These are phyloP conservation scores for Heliconius charithonia DNA, from an alignment of 2,888 invertebrate genomes.

Conservation along the genomic window DNA sequence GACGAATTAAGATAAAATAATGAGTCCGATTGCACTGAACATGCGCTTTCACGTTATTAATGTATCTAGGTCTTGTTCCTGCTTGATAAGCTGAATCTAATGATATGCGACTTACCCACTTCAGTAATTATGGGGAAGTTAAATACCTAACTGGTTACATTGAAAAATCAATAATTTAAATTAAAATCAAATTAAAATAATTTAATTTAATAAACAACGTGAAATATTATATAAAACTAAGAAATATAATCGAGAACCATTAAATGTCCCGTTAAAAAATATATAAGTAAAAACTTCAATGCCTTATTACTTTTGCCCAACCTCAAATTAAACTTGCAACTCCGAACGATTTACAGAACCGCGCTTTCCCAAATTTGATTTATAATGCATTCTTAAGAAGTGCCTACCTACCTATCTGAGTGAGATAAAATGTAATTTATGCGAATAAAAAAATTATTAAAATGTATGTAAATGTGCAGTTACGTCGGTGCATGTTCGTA, in stretches of 20 bases:
- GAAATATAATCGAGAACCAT: not conserved
- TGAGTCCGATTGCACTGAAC: conserved; percentile 61
- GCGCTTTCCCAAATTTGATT: conserved; percentile 65
- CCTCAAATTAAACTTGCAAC: conserved; percentile 22
- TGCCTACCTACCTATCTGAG: conserved; percentile 45
- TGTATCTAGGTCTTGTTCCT: conserved; percentile 35
- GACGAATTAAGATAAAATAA: conserved; percentile 73
- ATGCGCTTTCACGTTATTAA: conserved; percentile 61
- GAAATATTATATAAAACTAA: not conserved
- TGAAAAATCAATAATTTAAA: conserved; percentile 6
- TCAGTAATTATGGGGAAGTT: conserved; percentile 33
- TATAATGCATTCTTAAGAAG: conserved; percentile 65
- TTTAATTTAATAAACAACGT: not conserved
- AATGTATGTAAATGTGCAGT: conserved; percentile 66
- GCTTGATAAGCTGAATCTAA: conserved; percentile 37
- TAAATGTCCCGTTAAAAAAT: conserved; percentile 10
- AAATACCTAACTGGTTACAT: not conserved
- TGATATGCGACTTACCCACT: conserved; percentile 36
- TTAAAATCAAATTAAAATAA: not conserved
- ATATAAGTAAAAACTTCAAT: conserved; percentile 19
- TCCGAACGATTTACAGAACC: conserved; percentile 32
- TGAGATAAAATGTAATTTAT: conserved; percentile 74
- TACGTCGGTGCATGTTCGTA: conserved; percentile 37
- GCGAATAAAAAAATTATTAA: conserved; percentile 78
- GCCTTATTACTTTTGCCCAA: conserved; percentile 5